A percentile compares a stretch with the other conserved stretches of the same genome.
phyloP scores from a whole-genome alignment of 2,113 vertebrate species.

The Phaethon lepturus region DNA sequence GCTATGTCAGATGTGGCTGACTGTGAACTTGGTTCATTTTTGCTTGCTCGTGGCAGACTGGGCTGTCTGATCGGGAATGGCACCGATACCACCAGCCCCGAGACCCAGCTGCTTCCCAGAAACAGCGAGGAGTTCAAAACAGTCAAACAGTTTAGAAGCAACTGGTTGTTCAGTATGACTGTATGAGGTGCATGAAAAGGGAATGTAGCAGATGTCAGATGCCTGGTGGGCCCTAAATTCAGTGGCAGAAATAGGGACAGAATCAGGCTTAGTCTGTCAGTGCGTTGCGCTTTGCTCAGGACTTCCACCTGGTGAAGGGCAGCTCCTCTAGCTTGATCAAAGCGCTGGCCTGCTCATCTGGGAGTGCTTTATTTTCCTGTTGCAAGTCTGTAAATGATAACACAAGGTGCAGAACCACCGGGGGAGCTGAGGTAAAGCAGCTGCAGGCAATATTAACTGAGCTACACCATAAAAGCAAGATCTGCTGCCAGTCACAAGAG shows the following conservation, averaged over 20 bases:
- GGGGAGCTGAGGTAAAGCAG: constrained; percentile 4
- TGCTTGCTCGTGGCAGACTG: neutral
- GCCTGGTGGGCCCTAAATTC: neutral
- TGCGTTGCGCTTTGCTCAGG: neutral
- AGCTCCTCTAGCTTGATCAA: neutral
- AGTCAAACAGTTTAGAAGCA: neutral
- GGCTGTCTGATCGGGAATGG: rapidly evolving
- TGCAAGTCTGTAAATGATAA: neutral
- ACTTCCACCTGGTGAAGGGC: neutral
- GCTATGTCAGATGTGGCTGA: neutral
- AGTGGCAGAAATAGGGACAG: neutral
- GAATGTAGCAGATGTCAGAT: neutral
- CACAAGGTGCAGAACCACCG: neutral
- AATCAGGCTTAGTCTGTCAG: neutral
- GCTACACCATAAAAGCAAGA: neutral
- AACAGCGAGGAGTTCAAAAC: neutral
- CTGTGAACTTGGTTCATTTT: neutral
- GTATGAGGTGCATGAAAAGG: neutral
- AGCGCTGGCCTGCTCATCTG: neutral
- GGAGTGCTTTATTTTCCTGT: neutral
- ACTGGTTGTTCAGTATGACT: neutral
- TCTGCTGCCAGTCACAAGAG: neutral
- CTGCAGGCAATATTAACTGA: constrained; percentile 31
- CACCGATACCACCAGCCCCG: rapidly evolving
- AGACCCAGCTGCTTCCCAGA: neutral